phyloP scores from a whole-genome alignment of 2,888 invertebrate species.

The Nymphalis urticae region DNA sequence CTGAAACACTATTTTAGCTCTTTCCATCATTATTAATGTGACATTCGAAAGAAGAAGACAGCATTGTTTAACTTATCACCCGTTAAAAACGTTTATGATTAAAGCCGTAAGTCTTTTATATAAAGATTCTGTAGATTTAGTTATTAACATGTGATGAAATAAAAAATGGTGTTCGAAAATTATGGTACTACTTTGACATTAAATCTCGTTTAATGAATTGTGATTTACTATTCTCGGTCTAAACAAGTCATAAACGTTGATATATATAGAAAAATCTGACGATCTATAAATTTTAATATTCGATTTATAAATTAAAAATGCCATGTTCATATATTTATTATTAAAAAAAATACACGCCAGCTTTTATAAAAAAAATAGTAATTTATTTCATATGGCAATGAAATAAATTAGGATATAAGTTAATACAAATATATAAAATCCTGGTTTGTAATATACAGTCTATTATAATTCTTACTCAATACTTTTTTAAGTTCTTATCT shows the following conservation, averaged over 20 bases:
- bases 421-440: neutral
- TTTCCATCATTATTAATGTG: no score
- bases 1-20: no score
- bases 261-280: constrained; percentile 16
- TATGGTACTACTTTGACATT: constrained; percentile 45
- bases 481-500: constrained; percentile 50
- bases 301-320: constrained; percentile 5
- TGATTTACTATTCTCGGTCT: constrained; percentile 31
- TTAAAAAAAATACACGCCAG: neutral
- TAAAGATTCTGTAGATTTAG: constrained; percentile 37
- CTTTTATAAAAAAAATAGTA: neutral
- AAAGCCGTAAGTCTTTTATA: neutral
- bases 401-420: neutral
- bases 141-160: constrained; percentile 43
- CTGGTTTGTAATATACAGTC: constrained; percentile 2
- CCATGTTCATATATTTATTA: neutral
- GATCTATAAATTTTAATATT: neutral
- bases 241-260: constrained; percentile 44
- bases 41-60: no score
- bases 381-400: neutral
- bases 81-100: no score
- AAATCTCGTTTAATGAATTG: constrained; percentile 44
- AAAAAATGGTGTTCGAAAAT: constrained; percentile 41
- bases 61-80: no score
- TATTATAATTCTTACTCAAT: constrained; percentile 24